phyloP scores from a whole-genome alignment of 2,113 vertebrate genomes.

The Pongo abelii region DNA sequence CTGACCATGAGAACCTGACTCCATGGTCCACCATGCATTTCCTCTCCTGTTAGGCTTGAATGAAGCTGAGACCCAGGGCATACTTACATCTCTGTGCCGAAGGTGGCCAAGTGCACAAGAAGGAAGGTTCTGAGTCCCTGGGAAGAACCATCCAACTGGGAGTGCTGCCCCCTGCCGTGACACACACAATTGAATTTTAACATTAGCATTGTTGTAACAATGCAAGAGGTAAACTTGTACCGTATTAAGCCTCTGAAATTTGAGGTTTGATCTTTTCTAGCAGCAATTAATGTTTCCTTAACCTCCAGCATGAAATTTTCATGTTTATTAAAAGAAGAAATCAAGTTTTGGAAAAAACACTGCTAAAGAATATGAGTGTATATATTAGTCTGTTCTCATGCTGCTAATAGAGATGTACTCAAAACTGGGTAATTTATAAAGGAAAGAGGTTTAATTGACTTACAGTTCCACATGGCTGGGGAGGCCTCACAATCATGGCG shows the following conservation, averaged over 20 bases:
- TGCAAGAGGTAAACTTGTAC: not conserved
- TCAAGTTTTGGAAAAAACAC: not conserved
- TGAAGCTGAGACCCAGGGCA: not conserved
- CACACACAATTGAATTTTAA: not conserved
- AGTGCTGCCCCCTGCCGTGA: not conserved
- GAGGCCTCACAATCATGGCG: no score
- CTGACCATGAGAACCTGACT: not conserved
- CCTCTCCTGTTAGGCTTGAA: not conserved
- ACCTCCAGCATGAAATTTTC: not conserved
- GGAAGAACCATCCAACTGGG: not conserved
- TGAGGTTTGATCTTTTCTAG: not conserved
- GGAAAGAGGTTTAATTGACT: no score
- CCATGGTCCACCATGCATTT: not conserved
- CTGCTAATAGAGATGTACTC: no score
- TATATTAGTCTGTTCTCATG: no score
- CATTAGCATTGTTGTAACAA: not conserved
- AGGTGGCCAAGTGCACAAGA: not conserved
- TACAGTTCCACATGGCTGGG: no score
- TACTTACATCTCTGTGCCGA: not conserved
- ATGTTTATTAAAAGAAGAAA: not conserved
- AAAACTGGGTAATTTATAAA: no score
- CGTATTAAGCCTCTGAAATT: not conserved
- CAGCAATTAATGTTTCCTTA: not conserved
- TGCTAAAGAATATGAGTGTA: not conserved
- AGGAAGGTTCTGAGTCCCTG: not conserved